Evolutionary conservation across 92 coral and sea anemone species (phyloP), one percentile per base, ranked within the genome.

Genomic region (Isaurus tuberculatus): DNA sequence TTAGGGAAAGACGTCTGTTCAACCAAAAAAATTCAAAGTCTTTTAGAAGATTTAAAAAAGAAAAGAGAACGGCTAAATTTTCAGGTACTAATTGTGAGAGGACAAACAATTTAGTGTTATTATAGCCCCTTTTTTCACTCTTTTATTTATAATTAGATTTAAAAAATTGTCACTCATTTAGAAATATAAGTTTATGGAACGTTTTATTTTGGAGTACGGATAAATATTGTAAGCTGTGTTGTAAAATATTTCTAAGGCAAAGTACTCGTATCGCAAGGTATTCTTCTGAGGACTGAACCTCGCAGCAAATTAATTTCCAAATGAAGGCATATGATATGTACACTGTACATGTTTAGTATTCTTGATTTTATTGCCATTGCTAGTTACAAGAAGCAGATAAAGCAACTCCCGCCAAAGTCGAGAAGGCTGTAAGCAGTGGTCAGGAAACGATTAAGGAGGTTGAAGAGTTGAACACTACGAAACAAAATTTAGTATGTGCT

Each of bases 331-430:
- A 40, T 7, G 46, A 40, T 13, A 40, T 40, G 46, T 40, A 7
- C 11, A 7, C 9, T 13, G 9, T 2, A 7, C 46, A 7, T 40
- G 46, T 40, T 40, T 37, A n/a, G n/a, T n/a, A n/a, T n/a, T n/a
- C n/a, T n/a, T n/a, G n/a, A n/a, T 53, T 16, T n/a, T 55, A 9
- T 73, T 5, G 44, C 27, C 60, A 58, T 1, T 78, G 19, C 11
- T 40, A 92, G 97, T 78, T 93, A 29, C 89, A 87, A 25, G 90
- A 93, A 57, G 93, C 93, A 26, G 80, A 89, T 57, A 83, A 84
- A 31, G 79, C 61, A 78, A 93, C 89, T 2, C 98, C 98, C 28
- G 81, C 33, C 10, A 86, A 93, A 84, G 83, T 93, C 31, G 87
- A 93, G 75, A 79, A 70, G 36, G 95, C 92, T 4, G 86, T 93